These are phyloP conservation scores for Platysteira castanea DNA, from an alignment of 2,113 vertebrate genomes.

Conservation along the genomic window DNA sequence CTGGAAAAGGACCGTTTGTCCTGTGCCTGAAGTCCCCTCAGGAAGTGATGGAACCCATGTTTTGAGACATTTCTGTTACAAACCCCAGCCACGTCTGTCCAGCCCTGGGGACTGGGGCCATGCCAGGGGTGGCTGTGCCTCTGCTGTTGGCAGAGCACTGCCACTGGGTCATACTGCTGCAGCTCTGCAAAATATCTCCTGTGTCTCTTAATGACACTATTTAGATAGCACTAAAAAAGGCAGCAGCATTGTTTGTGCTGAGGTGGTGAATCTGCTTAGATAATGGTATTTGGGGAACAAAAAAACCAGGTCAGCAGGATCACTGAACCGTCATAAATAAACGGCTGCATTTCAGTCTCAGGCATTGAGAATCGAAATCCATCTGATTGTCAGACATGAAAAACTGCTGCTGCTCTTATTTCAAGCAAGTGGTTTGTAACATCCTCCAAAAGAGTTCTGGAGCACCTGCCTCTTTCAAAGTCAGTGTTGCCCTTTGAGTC, in stretches of 20 bases:
- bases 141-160: not conserved
- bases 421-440: not conserved
- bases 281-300: not conserved
- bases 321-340: not conserved
- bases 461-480: not conserved
- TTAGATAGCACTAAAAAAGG: not conserved
- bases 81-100: rapidly evolving
- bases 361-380: not conserved
- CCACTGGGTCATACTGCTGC: not conserved
- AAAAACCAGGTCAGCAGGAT: not conserved
- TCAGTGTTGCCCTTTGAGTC: not conserved
- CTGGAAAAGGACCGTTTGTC: not conserved
- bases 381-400: not conserved
- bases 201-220: not conserved
- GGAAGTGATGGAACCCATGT: not conserved
- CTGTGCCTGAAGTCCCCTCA: not conserved
- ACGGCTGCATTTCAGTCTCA: not conserved
- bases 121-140: not conserved
- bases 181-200: not conserved
- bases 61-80: not conserved
- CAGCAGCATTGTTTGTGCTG: not conserved
- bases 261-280: not conserved
- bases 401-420: not conserved
- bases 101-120: not conserved
- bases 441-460: not conserved